Conservation (phyloP, 2,797 vertebrate species). For the Protosalanx chinensis region DNA sequence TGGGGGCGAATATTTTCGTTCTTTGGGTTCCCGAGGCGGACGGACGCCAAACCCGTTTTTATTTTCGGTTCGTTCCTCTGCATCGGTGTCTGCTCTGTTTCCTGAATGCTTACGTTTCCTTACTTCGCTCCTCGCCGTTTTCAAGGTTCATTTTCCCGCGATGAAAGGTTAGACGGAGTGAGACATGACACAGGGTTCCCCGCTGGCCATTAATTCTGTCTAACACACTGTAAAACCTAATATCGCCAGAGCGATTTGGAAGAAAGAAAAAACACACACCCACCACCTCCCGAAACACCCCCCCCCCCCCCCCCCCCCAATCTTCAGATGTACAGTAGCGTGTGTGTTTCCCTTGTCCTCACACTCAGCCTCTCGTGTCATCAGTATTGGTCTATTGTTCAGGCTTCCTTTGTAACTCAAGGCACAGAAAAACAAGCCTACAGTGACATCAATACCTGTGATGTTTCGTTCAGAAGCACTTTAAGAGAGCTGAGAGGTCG, state of each 20-base stretch:
- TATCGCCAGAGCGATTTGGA: not conserved
- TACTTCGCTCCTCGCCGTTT: not conserved
- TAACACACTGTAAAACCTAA: not conserved
- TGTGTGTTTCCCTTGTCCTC: not conserved
- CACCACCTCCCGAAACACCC: too few relatives aligned
- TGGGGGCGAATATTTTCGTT: too few relatives aligned
- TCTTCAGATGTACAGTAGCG: not conserved
- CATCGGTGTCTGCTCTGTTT: conserved; percentile 24
- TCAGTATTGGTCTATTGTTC: conserved; percentile 13
- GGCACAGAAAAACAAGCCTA: conserved; percentile 57
- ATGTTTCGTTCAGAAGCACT: conserved; percentile 67
- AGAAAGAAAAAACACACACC: not conserved
- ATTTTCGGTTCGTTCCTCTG: conserved; percentile 13
- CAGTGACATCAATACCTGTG: conserved; percentile 59
- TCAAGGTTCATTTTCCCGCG: not conserved
- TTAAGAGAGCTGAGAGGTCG: conserved; percentile 68
- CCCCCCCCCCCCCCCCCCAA: too few relatives aligned
- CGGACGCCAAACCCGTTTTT: conserved; percentile 29
- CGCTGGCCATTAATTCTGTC: not conserved
- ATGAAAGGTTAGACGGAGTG: not conserved
- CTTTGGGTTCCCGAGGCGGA: conserved; percentile 33
- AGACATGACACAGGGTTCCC: not conserved
- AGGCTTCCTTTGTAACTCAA: conserved; percentile 51
- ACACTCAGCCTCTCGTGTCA: conserved; percentile 46
- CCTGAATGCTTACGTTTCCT: conserved; percentile 21